Conservation (phyloP, 1,140 invertebrate species). For the Planococcus citri region DNA sequence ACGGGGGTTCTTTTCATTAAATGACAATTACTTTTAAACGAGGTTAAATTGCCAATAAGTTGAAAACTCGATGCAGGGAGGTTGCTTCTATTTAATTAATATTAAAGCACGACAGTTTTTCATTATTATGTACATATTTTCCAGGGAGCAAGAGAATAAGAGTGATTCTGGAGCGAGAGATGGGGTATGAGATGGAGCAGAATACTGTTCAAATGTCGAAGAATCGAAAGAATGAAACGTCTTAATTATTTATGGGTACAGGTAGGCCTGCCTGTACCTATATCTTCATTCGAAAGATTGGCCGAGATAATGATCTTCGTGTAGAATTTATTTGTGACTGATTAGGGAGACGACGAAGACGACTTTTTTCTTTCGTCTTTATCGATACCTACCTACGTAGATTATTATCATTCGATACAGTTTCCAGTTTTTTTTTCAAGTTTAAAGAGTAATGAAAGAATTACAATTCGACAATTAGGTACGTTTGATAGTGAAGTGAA, state of each 20-base stretch:
- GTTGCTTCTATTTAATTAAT: not conserved
- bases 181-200: not conserved
- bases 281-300: no score
- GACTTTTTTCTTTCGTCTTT: no score
- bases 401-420: no score
- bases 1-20: not conserved
- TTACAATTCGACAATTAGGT: no score
- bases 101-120: not conserved
- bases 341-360: no score
- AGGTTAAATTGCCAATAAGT: not conserved
- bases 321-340: no score
- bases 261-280: no score
- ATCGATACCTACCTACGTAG: no score
- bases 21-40: slow-evolving; percentile 4
- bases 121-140: not conserved
- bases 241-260: not conserved
- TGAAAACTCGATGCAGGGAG: not conserved
- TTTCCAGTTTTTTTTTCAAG: no score
- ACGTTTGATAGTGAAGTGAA: no score
- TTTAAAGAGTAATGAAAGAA: no score
- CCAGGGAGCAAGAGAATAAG: not conserved
- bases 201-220: not conserved
- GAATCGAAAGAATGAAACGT: not conserved
- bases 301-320: no score
- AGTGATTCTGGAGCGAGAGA: not conserved